A percentile compares a stretch with the other conserved stretches of the same genome.
These are phyloP conservation scores for Montipora foliosa DNA, from an alignment of 64 coral and sea anemone genomes.

Conservation along the genomic window DNA sequence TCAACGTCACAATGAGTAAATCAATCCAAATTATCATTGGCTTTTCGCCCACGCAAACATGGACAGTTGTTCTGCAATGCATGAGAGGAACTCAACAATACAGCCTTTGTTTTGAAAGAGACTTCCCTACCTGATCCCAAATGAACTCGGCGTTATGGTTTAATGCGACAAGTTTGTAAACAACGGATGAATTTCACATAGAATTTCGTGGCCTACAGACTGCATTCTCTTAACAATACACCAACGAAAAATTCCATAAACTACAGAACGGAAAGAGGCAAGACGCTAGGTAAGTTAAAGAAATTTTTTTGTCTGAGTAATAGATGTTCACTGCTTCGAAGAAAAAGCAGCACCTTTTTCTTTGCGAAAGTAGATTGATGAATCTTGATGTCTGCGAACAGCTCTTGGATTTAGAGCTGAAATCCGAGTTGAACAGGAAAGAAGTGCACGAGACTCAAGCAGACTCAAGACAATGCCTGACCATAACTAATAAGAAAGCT, in stretches of 20 bases:
- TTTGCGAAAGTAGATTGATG: background rate
- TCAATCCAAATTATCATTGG: background rate
- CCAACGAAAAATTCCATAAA: background rate
- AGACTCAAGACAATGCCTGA: background rate
- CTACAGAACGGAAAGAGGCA: background rate
- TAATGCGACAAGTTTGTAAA: no score
- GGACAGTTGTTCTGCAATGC: background rate
- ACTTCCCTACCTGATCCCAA: background rate
- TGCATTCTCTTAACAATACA: background rate
- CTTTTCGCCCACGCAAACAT: background rate
- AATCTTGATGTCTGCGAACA: background rate
- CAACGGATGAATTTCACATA: no score
- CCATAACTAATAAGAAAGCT: background rate
- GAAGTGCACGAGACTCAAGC: background rate
- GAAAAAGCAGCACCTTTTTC: background rate
- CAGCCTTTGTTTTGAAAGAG: background rate
- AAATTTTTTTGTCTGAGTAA: background rate
- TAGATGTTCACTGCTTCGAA: background rate
- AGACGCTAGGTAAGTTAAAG: background rate
- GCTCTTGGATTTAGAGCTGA: background rate
- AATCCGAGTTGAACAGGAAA: background rate
- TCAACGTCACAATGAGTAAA: background rate
- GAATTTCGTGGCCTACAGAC: background rate
- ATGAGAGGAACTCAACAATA: background rate
- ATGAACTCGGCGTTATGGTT: background rate